Conservation (phyloP, 2,888 invertebrate genomes). For the Peribatodes rhomboidaria region DNA sequence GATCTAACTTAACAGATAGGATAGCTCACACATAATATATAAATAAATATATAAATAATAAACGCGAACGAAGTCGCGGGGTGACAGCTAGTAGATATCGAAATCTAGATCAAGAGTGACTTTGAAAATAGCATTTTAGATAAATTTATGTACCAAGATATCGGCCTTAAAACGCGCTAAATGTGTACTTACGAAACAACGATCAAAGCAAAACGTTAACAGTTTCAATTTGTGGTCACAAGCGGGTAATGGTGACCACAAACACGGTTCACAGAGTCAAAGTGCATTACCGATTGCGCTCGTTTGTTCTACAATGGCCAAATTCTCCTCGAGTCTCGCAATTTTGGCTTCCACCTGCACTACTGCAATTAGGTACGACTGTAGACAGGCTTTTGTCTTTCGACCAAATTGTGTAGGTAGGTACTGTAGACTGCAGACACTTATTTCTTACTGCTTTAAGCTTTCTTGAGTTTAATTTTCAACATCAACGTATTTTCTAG, state of each 20-base stretch:
- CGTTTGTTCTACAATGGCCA: slow-evolving; percentile 45
- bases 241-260: slow-evolving; percentile 59
- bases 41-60: too few species aligned
- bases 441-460: slow-evolving; percentile 2
- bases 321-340: slow-evolving; percentile 43
- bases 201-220: slow-evolving; percentile 55
- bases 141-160: slow-evolving; percentile 3
- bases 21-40: too few species aligned
- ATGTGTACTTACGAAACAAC: slow-evolving; percentile 52
- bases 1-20: too few species aligned
- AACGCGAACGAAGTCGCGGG: too few species aligned
- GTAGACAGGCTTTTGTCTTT: slow-evolving; percentile 39
- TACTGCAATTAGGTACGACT: slow-evolving; percentile 39
- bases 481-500: not conserved
- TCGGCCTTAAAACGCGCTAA: slow-evolving; percentile 14
- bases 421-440: not conserved
- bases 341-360: slow-evolving; percentile 45
- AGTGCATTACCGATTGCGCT: slow-evolving; percentile 58
- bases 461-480: not conserved
- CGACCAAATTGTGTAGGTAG: slow-evolving; percentile 18
- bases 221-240: slow-evolving; percentile 66
- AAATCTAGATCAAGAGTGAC: too few species aligned
- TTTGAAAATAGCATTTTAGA: not conserved
- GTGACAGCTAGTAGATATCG: too few species aligned
- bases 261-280: slow-evolving; percentile 57